Evolutionary conservation across 1,140 invertebrate genomes (phyloP), one percentile per base, ranked within the genome.

Genomic region (Trichogramma pretiosum): DNA sequence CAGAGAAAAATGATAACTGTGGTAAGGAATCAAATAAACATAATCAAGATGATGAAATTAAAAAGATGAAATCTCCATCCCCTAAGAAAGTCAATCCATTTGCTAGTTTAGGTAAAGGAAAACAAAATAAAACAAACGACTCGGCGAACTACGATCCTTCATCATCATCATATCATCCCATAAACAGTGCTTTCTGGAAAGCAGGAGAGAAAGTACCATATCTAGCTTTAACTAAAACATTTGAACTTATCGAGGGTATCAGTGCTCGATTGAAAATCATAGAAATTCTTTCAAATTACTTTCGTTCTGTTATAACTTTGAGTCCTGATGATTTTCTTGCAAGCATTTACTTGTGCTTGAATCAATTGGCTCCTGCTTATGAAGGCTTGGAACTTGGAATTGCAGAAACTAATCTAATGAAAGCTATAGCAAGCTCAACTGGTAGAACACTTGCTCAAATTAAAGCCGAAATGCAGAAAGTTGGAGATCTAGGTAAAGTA

Each of bases 341-440:
- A 0, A 92, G 88, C 63, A 78, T 99, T 13, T 98, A 99, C 67
- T 69, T 99, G 24, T 97, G 92, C 66, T 75, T 99, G 1, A 99
- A 99, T 74, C 86, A 93, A 68, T 67, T 98, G 33, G 93, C 88
- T 3, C 95, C 96, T 0, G 88, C 92, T 2, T 98, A 97, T 70
- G 86, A 94, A 73, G 77, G 78, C 30, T 57, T 92, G 16, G 90
- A 93, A 64, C 68, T 94, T 16, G 95, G 96, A 9, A 82, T 99
- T 38, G 96, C 96, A 4, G 95, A 99, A 61, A 88, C 81, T 0
- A 84, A 89, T 43, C 70, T 98, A 7, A 92, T 93, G 78, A 98
- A 96, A 75, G 91, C 93, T 0, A 85, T 99, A 38, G 91, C 89
- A 18, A 86, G 93, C 66, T 84, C 89, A 35, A 97, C 93, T 33